Evolutionary conservation across 1,140 invertebrate genomes (phyloP).

Genomic region (Trichoplusia ni): DNA sequence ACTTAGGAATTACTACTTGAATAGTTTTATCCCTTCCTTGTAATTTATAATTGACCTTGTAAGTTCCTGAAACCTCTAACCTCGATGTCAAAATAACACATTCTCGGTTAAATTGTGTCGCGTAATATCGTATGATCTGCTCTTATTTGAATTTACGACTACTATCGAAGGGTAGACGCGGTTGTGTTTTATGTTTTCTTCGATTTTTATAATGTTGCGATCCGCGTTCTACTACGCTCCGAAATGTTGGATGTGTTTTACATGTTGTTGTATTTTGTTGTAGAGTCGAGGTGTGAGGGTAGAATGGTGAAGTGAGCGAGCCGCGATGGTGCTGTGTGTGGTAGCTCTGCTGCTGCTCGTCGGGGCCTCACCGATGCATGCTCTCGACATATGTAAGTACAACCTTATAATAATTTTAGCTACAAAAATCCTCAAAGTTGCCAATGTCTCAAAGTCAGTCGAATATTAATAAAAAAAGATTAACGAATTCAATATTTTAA

Average conservation of each 20-base stretch:
- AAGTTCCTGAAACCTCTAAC: too few species aligned
- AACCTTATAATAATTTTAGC: background rate
- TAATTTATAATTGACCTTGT: background rate
- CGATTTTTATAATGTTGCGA: background rate
- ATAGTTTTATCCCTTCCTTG: background rate
- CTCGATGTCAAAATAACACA: background rate
- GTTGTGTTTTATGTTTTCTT: background rate
- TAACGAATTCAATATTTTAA: too few species aligned
- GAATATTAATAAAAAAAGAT: too few species aligned
- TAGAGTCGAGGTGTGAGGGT: conserved; percentile 52
- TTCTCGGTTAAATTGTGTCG: background rate
- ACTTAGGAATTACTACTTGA: background rate
- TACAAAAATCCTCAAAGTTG: too few species aligned
- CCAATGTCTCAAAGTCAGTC: too few species aligned
- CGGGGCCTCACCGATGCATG: conserved; percentile 44
- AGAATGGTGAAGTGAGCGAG: conserved; percentile 69
- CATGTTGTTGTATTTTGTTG: conserved; percentile 36
- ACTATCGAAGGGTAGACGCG: background rate
- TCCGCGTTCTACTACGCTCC: too few species aligned
- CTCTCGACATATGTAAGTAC: conserved; percentile 71
- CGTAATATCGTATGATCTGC: background rate
- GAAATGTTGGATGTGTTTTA: background rate
- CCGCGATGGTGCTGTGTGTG: conserved; percentile 66
- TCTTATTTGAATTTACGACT: conserved; percentile 7
- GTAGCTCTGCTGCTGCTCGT: conserved; percentile 55